Base-by-base conservation (phyloP, 2,888 invertebrate genomes). In the Labia minor region DNA sequence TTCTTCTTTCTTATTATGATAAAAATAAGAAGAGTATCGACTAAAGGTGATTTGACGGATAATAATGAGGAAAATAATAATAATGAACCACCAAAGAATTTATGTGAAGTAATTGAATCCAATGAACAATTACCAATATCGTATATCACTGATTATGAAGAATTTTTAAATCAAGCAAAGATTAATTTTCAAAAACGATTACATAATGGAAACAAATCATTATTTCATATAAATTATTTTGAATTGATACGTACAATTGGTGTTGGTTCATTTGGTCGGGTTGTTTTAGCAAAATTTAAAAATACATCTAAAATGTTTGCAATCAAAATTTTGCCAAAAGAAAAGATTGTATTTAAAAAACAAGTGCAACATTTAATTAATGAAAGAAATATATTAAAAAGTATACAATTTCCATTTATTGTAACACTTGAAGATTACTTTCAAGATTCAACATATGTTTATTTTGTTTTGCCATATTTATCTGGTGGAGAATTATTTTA, bases 311-410 rank as follows among this genome's bases (percentile, higher is more conserved):
- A 79, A 69, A 82, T 77, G 73, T 83, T 79, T 76, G 84, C 84
- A 67, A 84, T 84, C 82, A 84, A 84, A 77, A 83, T 85, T 68
- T 76, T 84, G 68, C 83, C 84, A 74, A 84, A 85, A 77, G 81
- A 82, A 72, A 83, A 83, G 77, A 83, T 85, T 65, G 82, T 85
- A 61, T 83, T 83, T 74, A 77, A 83, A 75, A 85, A 85, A 76
- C 84, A 85, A 76, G 83, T 85, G 62, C 84, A 86, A 74, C 85
- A 86, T 75, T 85, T 84, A 11, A 73, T 85, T 14, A 68, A 63
- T 8, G 61, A 66, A 67, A 20, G 14, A 16, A 62, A 64, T 19
- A 49, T 65, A 19, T 61, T 65, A 37, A 20, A 61, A 19, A 61
- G 21, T 20, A 61, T 65, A 10, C 26, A 37, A 16, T 65, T 65